Conservation (phyloP, 2,888 invertebrate species). For the Drosophila mettleri region DNA sequence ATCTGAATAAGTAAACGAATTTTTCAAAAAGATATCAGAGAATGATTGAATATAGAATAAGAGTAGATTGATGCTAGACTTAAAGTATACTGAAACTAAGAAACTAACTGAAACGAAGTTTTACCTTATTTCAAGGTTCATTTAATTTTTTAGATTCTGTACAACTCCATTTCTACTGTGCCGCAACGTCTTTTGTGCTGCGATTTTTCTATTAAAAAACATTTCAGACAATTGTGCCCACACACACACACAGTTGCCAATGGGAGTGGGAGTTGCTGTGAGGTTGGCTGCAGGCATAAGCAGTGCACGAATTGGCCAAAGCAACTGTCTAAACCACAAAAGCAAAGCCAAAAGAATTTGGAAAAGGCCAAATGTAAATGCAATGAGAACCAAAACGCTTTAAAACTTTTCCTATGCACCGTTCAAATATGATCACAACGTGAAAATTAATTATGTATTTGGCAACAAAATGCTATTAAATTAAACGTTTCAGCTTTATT, state of each 20-base stretch:
- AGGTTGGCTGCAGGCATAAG: constrained; percentile 34
- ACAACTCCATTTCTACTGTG: background rate
- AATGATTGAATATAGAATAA: too few species aligned
- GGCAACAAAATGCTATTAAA: constrained; percentile 27
- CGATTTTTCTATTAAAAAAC: constrained; percentile 68
- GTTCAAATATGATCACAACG: background rate
- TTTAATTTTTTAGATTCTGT: background rate
- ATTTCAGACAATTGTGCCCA: constrained; percentile 69
- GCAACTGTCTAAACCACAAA: constrained; percentile 50
- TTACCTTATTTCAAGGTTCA: background rate
- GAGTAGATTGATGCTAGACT: too few species aligned
- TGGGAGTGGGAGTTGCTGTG: background rate
- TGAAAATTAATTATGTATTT: constrained; percentile 8
- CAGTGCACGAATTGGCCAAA: constrained; percentile 37
- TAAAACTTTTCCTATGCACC: constrained; percentile 1
- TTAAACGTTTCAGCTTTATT: constrained; percentile 25
- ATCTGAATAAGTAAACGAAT: too few species aligned
- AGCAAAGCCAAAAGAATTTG: constrained; percentile 21
- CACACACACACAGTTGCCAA: constrained; percentile 7
- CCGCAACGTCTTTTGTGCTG: constrained; percentile 49
- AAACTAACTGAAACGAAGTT: background rate
- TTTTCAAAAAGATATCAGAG: background rate
- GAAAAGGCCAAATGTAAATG: constrained; percentile 1
- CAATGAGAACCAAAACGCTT: background rate
- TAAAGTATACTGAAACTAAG: too few species aligned